A percentile compares a stretch with the other conserved stretches of the same genome.
Evolutionary conservation across 92 coral and sea anemone species (phyloP).

Genomic region (Pocillopora grandis): DNA sequence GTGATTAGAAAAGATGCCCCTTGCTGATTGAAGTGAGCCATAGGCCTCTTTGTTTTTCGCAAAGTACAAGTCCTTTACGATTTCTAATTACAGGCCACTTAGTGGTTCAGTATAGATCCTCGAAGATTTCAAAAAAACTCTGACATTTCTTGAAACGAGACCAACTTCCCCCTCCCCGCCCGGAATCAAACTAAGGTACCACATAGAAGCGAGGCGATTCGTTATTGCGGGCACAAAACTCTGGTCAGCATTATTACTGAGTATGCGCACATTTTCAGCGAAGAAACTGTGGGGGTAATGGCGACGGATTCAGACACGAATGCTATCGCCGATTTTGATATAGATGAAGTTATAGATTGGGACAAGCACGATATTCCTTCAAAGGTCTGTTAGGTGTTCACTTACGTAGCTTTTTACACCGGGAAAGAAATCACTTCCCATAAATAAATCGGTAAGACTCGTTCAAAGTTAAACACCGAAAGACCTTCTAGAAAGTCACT

Average conservation of each 20-base stretch:
- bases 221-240: slow-evolving; percentile 68
- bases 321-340: slow-evolving; percentile 98
- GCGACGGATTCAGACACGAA: slow-evolving; percentile 93
- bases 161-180: no score
- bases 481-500: neutral
- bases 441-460: slow-evolving; percentile 51
- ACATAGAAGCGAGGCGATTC: slow-evolving; percentile 79
- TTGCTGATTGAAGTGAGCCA: no score
- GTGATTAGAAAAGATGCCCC: no score
- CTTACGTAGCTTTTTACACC: slow-evolving; percentile 27
- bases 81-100: no score
- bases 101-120: no score
- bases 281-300: slow-evolving; percentile 71
- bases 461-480: slow-evolving; percentile 23
- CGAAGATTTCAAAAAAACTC: no score
- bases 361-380: slow-evolving; percentile 99
- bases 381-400: slow-evolving; percentile 96
- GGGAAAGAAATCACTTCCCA: slow-evolving; percentile 48
- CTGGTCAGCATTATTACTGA: slow-evolving; percentile 39
- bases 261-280: slow-evolving; percentile 63
- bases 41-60: no score
- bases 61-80: no score
- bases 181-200: no score
- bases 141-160: no score
- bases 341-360: slow-evolving; percentile 99